Percentiles rank a stretch among this genome's conserved stretches.
These are phyloP conservation scores for Aegotheles bennettii DNA, from an alignment of 2,113 vertebrate genomes.

Conservation along the genomic window DNA sequence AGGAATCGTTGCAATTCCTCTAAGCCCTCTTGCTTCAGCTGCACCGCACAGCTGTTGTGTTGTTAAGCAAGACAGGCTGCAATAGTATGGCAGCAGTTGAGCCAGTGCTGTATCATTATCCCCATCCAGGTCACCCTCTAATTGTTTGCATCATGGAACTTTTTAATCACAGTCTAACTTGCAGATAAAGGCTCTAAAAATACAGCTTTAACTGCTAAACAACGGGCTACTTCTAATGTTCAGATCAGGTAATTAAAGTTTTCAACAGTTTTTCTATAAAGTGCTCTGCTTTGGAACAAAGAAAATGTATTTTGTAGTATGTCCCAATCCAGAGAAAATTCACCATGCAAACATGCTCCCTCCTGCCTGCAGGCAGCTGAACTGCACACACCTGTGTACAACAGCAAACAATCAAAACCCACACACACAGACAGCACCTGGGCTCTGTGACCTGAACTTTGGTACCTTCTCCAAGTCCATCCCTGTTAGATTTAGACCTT, in stretches of 20 bases:
- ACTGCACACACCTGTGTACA: fast-evolving
- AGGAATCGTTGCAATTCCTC: constrained; percentile 20
- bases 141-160: not conserved
- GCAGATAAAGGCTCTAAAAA: constrained; percentile 18
- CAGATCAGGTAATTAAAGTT: not conserved
- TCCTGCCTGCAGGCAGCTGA: not conserved
- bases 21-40: constrained; percentile 46
- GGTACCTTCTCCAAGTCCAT: not conserved
- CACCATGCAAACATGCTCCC: fast-evolving
- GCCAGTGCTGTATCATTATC: not conserved
- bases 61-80: constrained; percentile 29
- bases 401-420: not conserved
- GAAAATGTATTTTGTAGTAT: fast-evolving
- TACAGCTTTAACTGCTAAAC: not conserved
- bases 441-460: not conserved
- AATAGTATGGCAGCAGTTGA: not conserved
- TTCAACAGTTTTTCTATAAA: not conserved
- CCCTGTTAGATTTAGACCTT: not conserved
- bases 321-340: not conserved
- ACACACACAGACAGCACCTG: not conserved
- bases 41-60: not conserved
- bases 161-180: not conserved
- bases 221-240: not conserved
- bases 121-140: not conserved
- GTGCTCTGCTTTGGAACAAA: not conserved